Percentiles rank a stretch among this genome's conserved stretches.
Conservation (phyloP, 2,888 invertebrate genomes). For the Brenthis ino region DNA sequence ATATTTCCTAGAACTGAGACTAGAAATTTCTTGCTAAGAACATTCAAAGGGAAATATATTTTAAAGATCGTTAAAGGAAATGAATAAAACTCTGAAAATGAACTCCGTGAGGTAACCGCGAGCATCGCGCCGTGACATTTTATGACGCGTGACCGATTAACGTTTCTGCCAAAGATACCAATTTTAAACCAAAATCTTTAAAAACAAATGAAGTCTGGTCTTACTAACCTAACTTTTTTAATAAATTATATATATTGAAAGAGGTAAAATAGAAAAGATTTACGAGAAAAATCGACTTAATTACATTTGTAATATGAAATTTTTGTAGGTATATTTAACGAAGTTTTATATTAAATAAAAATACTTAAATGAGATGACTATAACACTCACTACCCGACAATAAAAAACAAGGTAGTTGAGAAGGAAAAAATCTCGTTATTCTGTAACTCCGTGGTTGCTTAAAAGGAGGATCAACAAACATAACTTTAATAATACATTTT, state of each 20-base stretch:
- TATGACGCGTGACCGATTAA: constrained; percentile 39
- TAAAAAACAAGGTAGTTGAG: too few species aligned
- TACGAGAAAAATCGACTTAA: too few species aligned
- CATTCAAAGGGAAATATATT: constrained; percentile 5
- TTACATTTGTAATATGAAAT: too few species aligned
- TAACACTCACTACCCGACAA: too few species aligned
- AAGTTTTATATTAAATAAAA: background rate
- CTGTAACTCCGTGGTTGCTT: too few species aligned
- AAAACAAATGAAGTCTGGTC: constrained; percentile 5
- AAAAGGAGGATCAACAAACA: too few species aligned
- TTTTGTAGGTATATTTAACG: too few species aligned
- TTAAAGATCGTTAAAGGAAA: constrained; percentile 19
- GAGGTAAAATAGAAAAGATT: too few species aligned
- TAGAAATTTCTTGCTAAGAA: too few species aligned
- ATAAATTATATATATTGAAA: background rate
- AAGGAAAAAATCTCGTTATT: too few species aligned
- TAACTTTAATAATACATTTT: too few species aligned
- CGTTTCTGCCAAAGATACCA: constrained; percentile 15
- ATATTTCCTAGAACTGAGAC: too few species aligned
- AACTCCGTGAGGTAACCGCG: constrained; percentile 32
- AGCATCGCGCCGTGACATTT: constrained; percentile 27
- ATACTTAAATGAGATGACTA: background rate
- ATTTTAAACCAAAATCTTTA: constrained; percentile 8
- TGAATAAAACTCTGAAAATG: constrained; percentile 30
- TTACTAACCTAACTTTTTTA: background rate